phyloP scores from a whole-genome alignment of 2,113 vertebrate species.

The Psephotus haematonotus region DNA sequence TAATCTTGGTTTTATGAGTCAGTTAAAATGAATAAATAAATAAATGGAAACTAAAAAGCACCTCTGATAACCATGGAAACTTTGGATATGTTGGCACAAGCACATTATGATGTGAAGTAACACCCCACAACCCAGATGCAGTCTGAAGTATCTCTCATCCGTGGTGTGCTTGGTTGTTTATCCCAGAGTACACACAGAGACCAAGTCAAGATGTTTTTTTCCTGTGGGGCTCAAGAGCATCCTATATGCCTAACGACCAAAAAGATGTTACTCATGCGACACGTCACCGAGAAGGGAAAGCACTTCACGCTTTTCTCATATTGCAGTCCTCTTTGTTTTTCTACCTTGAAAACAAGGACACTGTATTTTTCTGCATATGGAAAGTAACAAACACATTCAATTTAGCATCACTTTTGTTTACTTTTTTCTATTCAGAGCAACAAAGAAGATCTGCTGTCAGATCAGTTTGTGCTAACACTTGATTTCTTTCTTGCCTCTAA shows the following conservation, averaged over 20 bases:
- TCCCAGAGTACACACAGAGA: background rate
- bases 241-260: background rate
- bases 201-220: background rate
- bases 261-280: background rate
- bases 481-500: background rate
- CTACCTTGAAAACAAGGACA: slow-evolving; percentile 47
- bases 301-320: background rate
- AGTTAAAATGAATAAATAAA: background rate
- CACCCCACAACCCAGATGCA: background rate
- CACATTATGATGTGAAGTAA: background rate
- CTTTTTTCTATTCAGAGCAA: background rate
- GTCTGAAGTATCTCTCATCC: background rate
- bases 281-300: slow-evolving; percentile 25
- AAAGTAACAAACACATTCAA: background rate
- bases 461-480: background rate
- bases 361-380: background rate
- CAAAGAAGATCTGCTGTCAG: background rate
- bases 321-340: slow-evolving; percentile 24
- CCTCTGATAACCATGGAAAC: background rate
- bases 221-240: background rate
- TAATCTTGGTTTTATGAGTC: background rate
- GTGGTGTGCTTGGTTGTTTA: background rate
- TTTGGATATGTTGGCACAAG: background rate
- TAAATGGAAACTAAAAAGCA: background rate
- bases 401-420: background rate